Evolutionary conservation across 2,797 vertebrate genomes (phyloP).

Genomic region (Streptopelia turtur): DNA sequence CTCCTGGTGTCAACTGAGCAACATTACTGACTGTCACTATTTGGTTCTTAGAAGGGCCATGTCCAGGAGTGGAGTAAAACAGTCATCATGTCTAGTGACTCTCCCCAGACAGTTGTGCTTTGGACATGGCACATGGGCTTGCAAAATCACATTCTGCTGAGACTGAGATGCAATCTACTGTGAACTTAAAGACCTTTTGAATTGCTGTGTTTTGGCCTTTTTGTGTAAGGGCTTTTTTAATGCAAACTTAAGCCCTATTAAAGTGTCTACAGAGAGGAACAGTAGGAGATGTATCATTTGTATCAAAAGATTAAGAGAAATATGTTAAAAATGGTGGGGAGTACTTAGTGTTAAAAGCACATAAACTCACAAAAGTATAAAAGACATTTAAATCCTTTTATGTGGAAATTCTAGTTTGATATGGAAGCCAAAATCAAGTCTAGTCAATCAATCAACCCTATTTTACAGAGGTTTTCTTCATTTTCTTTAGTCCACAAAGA

Average conservation of each 20-base stretch:
- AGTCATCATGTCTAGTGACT: background rate
- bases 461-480: slow-evolving; percentile 2
- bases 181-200: background rate
- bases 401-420: slow-evolving; percentile 27
- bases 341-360: background rate
- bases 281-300: background rate
- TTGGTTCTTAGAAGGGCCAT: background rate
- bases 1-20: background rate
- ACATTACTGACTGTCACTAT: background rate
- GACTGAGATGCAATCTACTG: background rate
- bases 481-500: background rate
- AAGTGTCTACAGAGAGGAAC: background rate
- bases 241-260: background rate
- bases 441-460: background rate
- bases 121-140: too few species aligned
- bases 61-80: background rate
- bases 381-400: slow-evolving; percentile 12
- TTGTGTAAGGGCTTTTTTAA: background rate
- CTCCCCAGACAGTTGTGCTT: background rate
- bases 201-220: background rate
- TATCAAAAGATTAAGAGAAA: background rate
- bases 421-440: slow-evolving; percentile 43
- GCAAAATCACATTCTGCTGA: background rate
- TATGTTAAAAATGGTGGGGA: background rate
- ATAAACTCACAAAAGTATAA: slow-evolving; percentile 10